phyloP scores from a whole-genome alignment of 2,113 vertebrate genomes.

The Nyctereutes procyonoides region DNA sequence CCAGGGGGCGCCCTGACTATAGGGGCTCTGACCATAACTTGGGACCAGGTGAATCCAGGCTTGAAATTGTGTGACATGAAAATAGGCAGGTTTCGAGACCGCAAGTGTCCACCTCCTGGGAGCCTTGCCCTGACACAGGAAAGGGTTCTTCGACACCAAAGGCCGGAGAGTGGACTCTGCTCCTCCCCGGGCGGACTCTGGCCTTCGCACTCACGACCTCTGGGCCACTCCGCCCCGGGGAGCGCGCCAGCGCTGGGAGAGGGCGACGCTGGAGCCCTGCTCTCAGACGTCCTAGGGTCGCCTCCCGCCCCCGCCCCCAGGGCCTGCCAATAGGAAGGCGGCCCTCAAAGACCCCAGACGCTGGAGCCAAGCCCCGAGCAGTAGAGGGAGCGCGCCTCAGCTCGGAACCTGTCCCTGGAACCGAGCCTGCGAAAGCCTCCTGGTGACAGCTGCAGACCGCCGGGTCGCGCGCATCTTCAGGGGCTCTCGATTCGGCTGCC shows the following conservation, averaged over 20 bases:
- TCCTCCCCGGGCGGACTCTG: neutral
- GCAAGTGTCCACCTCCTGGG: neutral
- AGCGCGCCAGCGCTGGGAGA: too few species aligned
- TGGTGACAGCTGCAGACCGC: neutral
- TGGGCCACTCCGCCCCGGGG: neutral
- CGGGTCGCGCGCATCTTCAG: neutral
- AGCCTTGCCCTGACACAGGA: neutral
- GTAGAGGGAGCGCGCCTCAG: neutral
- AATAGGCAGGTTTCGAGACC: neutral
- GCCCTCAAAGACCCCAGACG: neutral
- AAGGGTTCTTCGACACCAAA: neutral
- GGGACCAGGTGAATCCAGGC: neutral
- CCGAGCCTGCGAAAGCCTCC: neutral
- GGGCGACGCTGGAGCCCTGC: neutral
- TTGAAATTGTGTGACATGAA: neutral
- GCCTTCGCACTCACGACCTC: neutral
- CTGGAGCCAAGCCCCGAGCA: neutral
- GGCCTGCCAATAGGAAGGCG: neutral
- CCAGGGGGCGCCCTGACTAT: neutral
- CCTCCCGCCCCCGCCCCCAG: too few species aligned
- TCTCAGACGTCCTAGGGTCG: accelerated
- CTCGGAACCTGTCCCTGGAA: neutral
- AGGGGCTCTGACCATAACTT: neutral
- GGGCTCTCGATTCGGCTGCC: neutral
- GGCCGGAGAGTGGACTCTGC: neutral